Base-by-base conservation (phyloP, 2,113 vertebrate genomes). In the Reinhardtius hippoglossoides region DNA sequence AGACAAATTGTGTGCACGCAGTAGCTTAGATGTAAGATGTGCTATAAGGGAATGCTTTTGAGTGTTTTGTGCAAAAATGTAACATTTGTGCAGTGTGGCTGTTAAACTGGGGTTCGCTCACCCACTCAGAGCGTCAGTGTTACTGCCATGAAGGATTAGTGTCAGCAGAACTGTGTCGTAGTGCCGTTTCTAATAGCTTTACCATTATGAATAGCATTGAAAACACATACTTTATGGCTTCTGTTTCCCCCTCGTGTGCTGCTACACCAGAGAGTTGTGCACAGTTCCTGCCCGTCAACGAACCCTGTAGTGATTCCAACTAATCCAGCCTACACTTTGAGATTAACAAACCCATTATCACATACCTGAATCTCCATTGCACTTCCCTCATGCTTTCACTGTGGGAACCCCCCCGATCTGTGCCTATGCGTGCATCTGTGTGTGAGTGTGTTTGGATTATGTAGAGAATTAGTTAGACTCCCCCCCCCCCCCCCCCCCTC, bases 291-390 rank as follows among this genome's bases (percentile, higher is more conserved):
- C 54, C 67, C 64, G n/a, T 72, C 55, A 16, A 13, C 69, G 75
- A 82, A 73, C 66, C 52, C 42, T 26, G 16, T 27, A 42, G n/a
- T 57, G 9, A 31, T 21, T 58, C 66, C 21, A 15, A 27, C 46
- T 77, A 85, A 90, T 88, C 89, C 83, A 44, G 31, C 63, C 57
- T 15, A 35, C 67, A 84, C 54, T 40, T 70, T 37, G 42, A 86
- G 87, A 91, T 91, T 75, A 92, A 86, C 83, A 26, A 40, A 88
- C 42, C 78, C 86, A 89, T 89, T 88, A 89, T 81, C 78, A 68
- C 72, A 58, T 50, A 91, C 86, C 85, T 90, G 80, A 81, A 64
- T 71, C 83, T 72, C 78, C 20, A 3, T 20, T 71, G 71, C 82
- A 48, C 78, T 76, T 58, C 74, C 73, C 78, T 56, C 67, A 57